Percentiles rank a stretch among this genome's conserved stretches.
phyloP scores from a whole-genome alignment of 2,113 vertebrate genomes.

The Oryzias curvinotus region DNA sequence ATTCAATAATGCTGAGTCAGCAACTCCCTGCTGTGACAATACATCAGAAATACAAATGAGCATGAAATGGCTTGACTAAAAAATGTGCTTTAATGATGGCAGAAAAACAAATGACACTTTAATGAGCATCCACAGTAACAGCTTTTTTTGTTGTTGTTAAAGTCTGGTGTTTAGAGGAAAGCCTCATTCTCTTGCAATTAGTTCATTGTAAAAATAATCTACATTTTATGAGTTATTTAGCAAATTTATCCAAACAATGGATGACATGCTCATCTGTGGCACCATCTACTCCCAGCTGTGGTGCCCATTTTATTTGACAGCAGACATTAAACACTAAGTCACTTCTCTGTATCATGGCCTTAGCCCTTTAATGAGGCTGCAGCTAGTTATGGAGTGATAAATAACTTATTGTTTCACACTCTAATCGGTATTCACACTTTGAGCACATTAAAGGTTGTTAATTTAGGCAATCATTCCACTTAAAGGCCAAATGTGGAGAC shows the following conservation, averaged over 20 bases:
- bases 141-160: constrained; percentile 31
- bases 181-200: constrained; percentile 26
- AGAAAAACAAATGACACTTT: constrained; percentile 36
- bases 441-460: constrained; percentile 94
- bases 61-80: constrained; percentile 27
- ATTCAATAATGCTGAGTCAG: constrained; percentile 57
- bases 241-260: constrained; percentile 48
- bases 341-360: constrained; percentile 93
- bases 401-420: constrained; percentile 99
- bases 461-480: constrained; percentile 99
- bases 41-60: constrained; percentile 64
- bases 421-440: constrained; percentile 98
- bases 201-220: constrained; percentile 46
- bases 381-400: constrained; percentile 97
- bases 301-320: constrained; percentile 69
- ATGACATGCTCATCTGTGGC: constrained; percentile 62
- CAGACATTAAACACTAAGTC: constrained; percentile 90
- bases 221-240: constrained; percentile 57
- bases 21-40: constrained; percentile 53
- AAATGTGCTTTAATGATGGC: constrained; percentile 16
- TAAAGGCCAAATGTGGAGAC: constrained; percentile 90
- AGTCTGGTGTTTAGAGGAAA: constrained; percentile 15
- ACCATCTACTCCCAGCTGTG: constrained; percentile 69
- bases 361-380: constrained; percentile 94
- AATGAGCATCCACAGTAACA: constrained; percentile 27